These are phyloP conservation scores for Xestoiulus laeticollis DNA, from an alignment of 2,888 invertebrate genomes.

Conservation along the genomic window DNA sequence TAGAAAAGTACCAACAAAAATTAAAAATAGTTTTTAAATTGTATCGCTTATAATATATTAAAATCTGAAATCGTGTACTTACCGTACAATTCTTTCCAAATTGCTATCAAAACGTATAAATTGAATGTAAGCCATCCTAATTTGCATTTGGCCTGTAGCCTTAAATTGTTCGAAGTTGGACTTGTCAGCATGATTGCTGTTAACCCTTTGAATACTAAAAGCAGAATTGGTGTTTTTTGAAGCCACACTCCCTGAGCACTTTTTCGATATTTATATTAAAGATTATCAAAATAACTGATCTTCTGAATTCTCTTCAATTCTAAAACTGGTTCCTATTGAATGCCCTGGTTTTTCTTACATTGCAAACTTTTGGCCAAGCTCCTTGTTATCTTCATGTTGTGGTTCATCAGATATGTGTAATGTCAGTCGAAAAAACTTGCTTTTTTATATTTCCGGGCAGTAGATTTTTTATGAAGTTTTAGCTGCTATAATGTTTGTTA, in stretches of 20 bases:
- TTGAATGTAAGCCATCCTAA: neutral
- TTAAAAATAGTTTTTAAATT: too few species aligned
- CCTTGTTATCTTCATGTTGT: neutral
- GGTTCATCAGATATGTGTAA: neutral
- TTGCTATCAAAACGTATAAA: neutral
- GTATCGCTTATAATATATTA: too few species aligned
- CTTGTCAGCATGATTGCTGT: slow-evolving; percentile 4
- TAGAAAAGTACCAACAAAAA: too few species aligned
- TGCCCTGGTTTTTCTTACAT: neutral
- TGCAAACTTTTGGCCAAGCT: slow-evolving; percentile 38
- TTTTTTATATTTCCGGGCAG: slow-evolving; percentile 5
- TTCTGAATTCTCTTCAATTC: neutral
- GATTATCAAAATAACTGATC: neutral
- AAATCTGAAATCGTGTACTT: neutral
- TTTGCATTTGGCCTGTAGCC: neutral
- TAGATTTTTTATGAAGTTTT: neutral
- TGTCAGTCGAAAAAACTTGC: neutral
- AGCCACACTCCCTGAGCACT: neutral
- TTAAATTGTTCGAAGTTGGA: neutral
- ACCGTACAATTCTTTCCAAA: neutral
- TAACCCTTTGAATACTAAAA: slow-evolving; percentile 21
- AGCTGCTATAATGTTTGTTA: too few species aligned
- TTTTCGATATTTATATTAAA: slow-evolving; percentile 9
- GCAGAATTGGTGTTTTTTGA: slow-evolving; percentile 16
- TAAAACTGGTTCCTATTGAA: neutral